phyloP scores from a whole-genome alignment of 2,888 invertebrate genomes.

The Magallana nippona region DNA sequence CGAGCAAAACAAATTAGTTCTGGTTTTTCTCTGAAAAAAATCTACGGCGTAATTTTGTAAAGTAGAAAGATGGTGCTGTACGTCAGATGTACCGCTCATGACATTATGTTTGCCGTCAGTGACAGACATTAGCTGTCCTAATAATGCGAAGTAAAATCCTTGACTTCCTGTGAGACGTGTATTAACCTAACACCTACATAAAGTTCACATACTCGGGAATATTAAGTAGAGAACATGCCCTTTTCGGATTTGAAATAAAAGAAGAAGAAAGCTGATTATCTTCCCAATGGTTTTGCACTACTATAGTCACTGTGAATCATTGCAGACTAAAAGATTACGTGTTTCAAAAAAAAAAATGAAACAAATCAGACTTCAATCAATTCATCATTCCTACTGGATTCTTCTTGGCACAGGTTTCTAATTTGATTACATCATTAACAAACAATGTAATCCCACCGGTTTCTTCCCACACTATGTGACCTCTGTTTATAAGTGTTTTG shows the following conservation, averaged over 20 bases:
- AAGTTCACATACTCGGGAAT: background rate
- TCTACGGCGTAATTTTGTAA: background rate
- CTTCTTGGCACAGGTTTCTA: background rate
- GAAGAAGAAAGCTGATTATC: background rate
- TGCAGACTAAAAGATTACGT: background rate
- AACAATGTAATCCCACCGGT: background rate
- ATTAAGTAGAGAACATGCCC: background rate
- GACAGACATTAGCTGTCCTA: no score
- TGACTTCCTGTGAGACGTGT: no score
- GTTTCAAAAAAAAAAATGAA: background rate
- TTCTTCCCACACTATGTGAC: conserved; percentile 3
- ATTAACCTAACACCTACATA: background rate
- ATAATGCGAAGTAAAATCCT: no score
- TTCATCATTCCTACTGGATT: background rate
- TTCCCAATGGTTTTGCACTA: background rate
- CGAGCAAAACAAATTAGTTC: background rate
- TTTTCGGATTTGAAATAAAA: background rate
- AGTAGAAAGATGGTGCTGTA: background rate
- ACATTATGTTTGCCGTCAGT: no score
- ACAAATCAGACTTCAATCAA: conserved; percentile 5
- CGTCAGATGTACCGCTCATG: background rate
- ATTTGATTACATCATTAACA: background rate
- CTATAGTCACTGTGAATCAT: background rate
- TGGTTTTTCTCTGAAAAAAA: background rate
- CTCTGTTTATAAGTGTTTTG: background rate